Evolutionary conservation across 1,140 invertebrate genomes (phyloP), one percentile per base, ranked within the genome.

Genomic region (Holotrichia oblita): DNA sequence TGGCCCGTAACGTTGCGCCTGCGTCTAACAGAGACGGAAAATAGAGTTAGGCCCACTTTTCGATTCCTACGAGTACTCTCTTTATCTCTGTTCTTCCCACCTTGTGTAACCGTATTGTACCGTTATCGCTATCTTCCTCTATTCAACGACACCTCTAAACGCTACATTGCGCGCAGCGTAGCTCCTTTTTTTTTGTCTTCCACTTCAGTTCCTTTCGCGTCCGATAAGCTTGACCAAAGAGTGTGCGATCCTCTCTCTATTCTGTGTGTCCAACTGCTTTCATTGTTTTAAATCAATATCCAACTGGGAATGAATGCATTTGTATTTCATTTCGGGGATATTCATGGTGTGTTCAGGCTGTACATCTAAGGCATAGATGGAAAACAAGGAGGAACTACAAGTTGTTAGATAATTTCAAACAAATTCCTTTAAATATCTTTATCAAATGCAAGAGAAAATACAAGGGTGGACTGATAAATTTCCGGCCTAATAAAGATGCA

Each of bases 241-340:
- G 77, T 78, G 24, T 69, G 59, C 14, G 14, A 22, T 27, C 79
- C 79, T 81, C 82, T 81, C 82, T 48, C 10, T 17, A 48, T 48
- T 20, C 14, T 61, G 41, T 76, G 41, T 75, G 77, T 78, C 74
- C 17, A 55, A 61, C 77, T 79, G 79, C 77, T 80, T 80, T 82
- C 81, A 83, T 85, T 85, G 82, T 84, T 83, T 84, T 81, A 84
- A 83, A 83, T 83, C 82, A 82, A 83, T 84, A 83, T 78, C 48
- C 80, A 73, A 22, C 61, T n/a, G 22, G 17, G 61, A 24, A 27
- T 22, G 22, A 69, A 44, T 41, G 22, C 41, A 6, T n/a, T 55
- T 76, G 40, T 40, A 14, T 48, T 76, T 76, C 41, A 76, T 76
- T 76, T 76, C 17, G 74, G n/a, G 41, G 34, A 73, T 55, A 55